Conservation (phyloP, 2,797 vertebrate genomes). For the Octomys mimax region DNA sequence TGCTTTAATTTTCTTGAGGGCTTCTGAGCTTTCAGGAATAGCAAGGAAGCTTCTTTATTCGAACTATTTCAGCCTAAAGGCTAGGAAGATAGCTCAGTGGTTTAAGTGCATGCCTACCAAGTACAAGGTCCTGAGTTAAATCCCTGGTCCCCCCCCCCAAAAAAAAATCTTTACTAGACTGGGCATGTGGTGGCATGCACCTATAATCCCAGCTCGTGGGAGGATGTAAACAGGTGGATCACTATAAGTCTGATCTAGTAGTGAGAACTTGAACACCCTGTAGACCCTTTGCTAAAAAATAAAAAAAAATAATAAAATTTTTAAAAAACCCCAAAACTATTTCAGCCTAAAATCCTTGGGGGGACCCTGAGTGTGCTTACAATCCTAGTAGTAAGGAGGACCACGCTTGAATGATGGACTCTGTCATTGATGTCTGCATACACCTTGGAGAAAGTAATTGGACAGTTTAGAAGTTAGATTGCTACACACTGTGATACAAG, state of each 20-base stretch:
- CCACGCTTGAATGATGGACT: neutral
- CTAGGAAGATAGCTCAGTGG: too few species aligned
- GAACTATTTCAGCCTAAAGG: neutral
- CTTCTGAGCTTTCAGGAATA: slow-evolving; percentile 5
- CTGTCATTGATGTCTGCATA: neutral
- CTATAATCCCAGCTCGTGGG: too few species aligned
- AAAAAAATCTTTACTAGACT: too few species aligned
- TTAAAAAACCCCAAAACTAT: neutral
- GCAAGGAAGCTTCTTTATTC: neutral
- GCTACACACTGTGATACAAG: neutral
- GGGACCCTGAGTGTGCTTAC: neutral
- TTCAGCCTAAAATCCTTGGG: neutral
- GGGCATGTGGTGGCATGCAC: too few species aligned
- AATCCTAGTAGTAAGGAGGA: neutral
- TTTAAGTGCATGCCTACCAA: too few species aligned
- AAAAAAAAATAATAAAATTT: too few species aligned
- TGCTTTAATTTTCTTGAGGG: slow-evolving; percentile 47
- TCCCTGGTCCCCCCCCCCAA: too few species aligned
- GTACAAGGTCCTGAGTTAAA: too few species aligned
- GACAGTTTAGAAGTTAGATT: neutral
- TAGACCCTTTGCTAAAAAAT: too few species aligned
- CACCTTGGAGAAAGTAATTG: neutral
- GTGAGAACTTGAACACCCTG: too few species aligned
- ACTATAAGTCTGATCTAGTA: too few species aligned
- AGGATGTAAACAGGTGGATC: too few species aligned